Base-by-base conservation (phyloP, 92 coral and sea anemone species). In the Zoanthus sociatus region DNA sequence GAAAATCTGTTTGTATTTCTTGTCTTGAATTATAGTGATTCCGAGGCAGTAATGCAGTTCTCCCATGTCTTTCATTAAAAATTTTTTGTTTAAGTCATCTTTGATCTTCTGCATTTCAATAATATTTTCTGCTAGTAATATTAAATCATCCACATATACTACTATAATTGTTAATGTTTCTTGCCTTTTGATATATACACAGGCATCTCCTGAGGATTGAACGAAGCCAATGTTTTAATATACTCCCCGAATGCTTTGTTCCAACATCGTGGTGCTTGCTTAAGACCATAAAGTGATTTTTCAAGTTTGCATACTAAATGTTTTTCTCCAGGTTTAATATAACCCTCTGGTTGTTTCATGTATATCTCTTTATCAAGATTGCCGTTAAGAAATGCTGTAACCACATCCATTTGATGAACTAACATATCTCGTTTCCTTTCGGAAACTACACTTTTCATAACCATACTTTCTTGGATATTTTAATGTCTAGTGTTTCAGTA, bases 321-420 rank as follows among this genome's bases (percentile, higher is more conserved):
- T 66, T 86, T 86, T 37, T 79, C 67, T 68, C 88, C 92, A 0
- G 94, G 88, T 30, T 85, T 71, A 26, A 76, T 60, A 31, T 75
- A 92, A 30, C 87, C 92, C 26, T 91, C 90, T 44, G 92, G 92
- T 60, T 91, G 91, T 61, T 90, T 20, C 90, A 79, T 85, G 77
- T 86, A 88, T 31, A 91, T 89, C 87, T 76, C 86, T n/a, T n/a
- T n/a, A n/a, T n/a, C n/a, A n/a, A n/a, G n/a, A n/a, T n/a, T n/a
- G n/a, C n/a, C n/a, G n/a, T n/a, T n/a, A n/a, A n/a, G n/a, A n/a
- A n/a, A n/a, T n/a, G n/a, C n/a, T n/a, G n/a, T n/a, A n/a, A n/a
- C 89, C n/a, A 87, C 90, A 70, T 88, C 90, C 85, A 89, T 76
- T 75, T 88, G 84, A 82, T 84, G 76, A 71, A 71, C 30, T 44